These are phyloP conservation scores for Salvelinus fontinalis DNA, from an alignment of 2,113 vertebrate species.

Conservation along the genomic window DNA sequence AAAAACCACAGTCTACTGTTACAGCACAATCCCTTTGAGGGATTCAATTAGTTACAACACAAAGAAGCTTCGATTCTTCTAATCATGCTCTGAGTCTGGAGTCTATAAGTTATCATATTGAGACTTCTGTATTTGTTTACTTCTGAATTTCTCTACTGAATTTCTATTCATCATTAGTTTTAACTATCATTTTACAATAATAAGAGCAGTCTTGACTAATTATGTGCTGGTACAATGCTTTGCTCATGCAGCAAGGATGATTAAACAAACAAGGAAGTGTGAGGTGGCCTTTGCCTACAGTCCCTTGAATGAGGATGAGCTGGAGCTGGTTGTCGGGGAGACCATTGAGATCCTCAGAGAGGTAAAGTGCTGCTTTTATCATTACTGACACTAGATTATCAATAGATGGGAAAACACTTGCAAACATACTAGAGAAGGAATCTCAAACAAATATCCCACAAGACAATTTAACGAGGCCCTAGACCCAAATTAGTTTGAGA, in stretches of 20 bases:
- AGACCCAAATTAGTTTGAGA: too few relatives aligned
- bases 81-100: neutral
- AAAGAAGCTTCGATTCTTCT: neutral
- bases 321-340: conserved; percentile 78
- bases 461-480: too few relatives aligned
- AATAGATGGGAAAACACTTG: neutral
- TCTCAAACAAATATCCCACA: neutral
- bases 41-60: neutral
- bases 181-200: neutral
- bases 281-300: conserved; percentile 76
- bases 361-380: conserved; percentile 62
- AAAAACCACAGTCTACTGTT: conserved; percentile 9
- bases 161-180: neutral
- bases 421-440: neutral
- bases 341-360: conserved; percentile 80
- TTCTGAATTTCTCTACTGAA: neutral
- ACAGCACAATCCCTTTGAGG: conserved; percentile 1
- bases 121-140: neutral
- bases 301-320: conserved; percentile 75
- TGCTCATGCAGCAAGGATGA: conserved; percentile 55
- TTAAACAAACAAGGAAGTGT: conserved; percentile 74
- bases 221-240: conserved; percentile 3
- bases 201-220: neutral
- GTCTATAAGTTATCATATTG: neutral
- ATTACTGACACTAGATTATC: neutral